Evolutionary conservation across 53 echinoderm and acorn worm genomes (phyloP).

Genomic region (Hippasteria phrygiana): DNA sequence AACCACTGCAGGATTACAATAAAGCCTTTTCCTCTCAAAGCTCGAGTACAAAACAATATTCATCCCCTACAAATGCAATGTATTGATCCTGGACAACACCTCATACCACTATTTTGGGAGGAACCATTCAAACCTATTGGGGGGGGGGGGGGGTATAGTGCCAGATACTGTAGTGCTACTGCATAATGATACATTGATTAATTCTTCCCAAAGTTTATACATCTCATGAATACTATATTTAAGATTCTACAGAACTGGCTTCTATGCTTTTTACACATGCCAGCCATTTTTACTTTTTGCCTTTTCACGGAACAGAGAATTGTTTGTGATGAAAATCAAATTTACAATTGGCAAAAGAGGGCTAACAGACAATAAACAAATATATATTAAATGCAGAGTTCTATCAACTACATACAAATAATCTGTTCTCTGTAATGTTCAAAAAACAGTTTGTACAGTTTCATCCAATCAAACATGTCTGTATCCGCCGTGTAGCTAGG

Average conservation of each 20-base stretch:
- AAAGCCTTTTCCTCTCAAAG: background rate
- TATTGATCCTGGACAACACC: background rate
- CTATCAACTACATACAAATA: conserved; percentile 58
- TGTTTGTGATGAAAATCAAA: conserved; percentile 55
- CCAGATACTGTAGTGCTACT: background rate
- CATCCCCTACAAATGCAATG: background rate
- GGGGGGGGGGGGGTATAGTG: background rate
- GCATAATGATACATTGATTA: background rate
- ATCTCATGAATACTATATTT: conserved; percentile 54
- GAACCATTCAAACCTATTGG: conserved; percentile 2
- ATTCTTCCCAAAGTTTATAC: background rate
- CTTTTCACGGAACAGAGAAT: conserved; percentile 1
- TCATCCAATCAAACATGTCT: background rate
- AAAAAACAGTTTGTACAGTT: conserved; percentile 41
- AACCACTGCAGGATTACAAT: conserved; percentile 20
- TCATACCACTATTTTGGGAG: background rate
- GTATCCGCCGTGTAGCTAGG: background rate
- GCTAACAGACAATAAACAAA: conserved; percentile 55
- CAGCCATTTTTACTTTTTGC: conserved; percentile 12
- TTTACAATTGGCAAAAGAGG: conserved; percentile 45
- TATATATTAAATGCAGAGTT: conserved; percentile 62
- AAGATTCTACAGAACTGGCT: conserved; percentile 13
- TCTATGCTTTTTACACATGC: conserved; percentile 7
- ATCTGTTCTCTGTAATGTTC: conserved; percentile 19
- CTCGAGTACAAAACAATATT: background rate